These are phyloP conservation scores for Himalopsyche tibetana DNA, from an alignment of 2,888 invertebrate species.

Conservation along the genomic window DNA sequence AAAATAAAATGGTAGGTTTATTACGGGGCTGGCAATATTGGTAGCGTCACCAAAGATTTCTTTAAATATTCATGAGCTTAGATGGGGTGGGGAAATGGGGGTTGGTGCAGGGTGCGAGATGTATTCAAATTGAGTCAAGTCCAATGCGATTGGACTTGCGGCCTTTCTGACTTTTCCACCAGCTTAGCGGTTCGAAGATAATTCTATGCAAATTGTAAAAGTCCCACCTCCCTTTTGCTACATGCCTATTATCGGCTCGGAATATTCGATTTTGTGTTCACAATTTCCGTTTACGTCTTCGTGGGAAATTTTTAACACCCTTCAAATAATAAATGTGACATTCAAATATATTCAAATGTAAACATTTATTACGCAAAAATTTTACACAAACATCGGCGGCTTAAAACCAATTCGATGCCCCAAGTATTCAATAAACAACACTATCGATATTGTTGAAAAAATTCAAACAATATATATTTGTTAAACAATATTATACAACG, in stretches of 20 bases:
- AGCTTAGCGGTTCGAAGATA: constrained; percentile 54
- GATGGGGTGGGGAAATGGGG: background rate
- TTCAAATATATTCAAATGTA: background rate
- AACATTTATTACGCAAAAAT: no score
- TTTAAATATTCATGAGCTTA: constrained; percentile 58
- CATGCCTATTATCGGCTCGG: constrained; percentile 4
- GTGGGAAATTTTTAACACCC: background rate
- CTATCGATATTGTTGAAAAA: no score
- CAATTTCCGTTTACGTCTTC: background rate
- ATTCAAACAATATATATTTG: no score
- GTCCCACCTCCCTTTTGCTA: constrained; percentile 46
- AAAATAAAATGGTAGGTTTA: no score
- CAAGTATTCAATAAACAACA: no score
- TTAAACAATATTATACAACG: no score
- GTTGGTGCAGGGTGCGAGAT: background rate
- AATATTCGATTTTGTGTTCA: constrained; percentile 12
- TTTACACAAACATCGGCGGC: no score
- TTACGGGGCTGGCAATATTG: background rate
- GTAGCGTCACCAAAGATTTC: constrained; percentile 39
- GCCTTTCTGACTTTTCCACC: constrained; percentile 47
- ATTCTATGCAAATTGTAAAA: constrained; percentile 63
- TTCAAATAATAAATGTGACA: background rate
- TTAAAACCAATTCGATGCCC: no score
- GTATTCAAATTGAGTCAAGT: constrained; percentile 41
- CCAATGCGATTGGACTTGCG: constrained; percentile 2